phyloP scores from a whole-genome alignment of 2,888 invertebrate genomes.

The Diadegma fenestrale region DNA sequence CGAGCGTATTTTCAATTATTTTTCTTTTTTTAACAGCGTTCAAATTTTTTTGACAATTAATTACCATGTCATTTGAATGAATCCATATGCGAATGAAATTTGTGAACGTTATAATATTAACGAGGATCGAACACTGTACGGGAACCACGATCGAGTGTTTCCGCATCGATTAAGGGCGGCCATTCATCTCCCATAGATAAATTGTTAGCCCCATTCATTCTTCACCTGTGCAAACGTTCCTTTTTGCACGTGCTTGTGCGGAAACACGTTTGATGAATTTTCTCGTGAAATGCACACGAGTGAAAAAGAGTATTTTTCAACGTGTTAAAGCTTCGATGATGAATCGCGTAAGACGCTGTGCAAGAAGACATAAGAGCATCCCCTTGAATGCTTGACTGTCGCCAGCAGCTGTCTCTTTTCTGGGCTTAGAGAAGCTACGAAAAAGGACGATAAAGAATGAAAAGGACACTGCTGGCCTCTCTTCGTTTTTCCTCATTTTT shows the following conservation, averaged over 20 bases:
- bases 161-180: not conserved
- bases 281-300: slow-evolving; percentile 27
- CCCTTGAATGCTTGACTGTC: slow-evolving; percentile 33
- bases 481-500: slow-evolving; percentile 48
- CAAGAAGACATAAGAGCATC: slow-evolving; percentile 40
- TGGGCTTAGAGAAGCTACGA: not conserved
- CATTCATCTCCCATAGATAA: not conserved
- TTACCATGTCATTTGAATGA: not conserved
- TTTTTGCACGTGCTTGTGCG: not conserved
- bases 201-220: slow-evolving; percentile 6
- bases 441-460: slow-evolving; percentile 1
- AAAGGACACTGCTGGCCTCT: slow-evolving; percentile 7
- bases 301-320: slow-evolving; percentile 24
- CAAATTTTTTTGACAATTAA: not conserved
- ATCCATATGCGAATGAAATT: not conserved
- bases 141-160: not conserved
- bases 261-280: not conserved
- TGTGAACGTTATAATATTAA: not conserved
- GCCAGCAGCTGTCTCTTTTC: slow-evolving; percentile 50
- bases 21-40: not conserved
- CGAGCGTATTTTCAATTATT: not conserved
- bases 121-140: not conserved
- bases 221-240: not conserved
- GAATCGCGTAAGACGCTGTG: slow-evolving; percentile 21
- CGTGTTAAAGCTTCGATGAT: slow-evolving; percentile 46